These are phyloP conservation scores for Eptatretus burgeri DNA, from an alignment of 2,113 vertebrate genomes.

Conservation along the genomic window DNA sequence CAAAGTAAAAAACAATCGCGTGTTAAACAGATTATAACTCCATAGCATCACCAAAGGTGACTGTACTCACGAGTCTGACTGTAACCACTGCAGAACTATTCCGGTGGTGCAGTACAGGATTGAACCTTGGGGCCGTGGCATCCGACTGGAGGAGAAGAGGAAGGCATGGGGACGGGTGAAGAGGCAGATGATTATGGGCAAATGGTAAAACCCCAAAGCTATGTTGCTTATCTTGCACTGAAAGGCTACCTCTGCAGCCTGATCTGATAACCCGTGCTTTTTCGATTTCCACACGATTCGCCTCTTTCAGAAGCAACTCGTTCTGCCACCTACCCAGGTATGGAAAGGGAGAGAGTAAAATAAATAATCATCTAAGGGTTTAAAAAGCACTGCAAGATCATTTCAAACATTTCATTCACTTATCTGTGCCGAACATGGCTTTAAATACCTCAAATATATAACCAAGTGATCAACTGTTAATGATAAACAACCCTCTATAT, in stretches of 20 bases:
- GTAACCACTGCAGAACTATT: constrained; percentile 94
- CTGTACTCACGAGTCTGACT: constrained; percentile 51
- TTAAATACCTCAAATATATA: no score
- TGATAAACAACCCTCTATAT: no score
- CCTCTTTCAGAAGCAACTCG: constrained; percentile 66
- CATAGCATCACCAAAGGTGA: no score
- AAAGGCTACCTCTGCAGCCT: constrained; percentile 51
- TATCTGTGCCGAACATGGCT: no score
- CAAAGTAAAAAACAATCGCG: no score
- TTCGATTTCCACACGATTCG: constrained; percentile 44
- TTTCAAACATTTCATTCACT: no score
- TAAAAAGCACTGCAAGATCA: neutral
- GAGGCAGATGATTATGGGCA: neutral
- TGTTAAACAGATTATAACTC: no score
- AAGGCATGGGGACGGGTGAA: neutral
- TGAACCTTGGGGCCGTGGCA: constrained; percentile 81
- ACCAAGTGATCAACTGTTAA: no score
- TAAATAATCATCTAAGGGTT: neutral
- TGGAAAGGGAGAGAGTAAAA: neutral
- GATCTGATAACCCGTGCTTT: constrained; percentile 82
- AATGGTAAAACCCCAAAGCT: neutral
- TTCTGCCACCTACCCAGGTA: constrained; percentile 45
- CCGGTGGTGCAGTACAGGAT: constrained; percentile 87
- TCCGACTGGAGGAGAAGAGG: constrained; percentile 27
- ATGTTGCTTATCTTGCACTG: neutral